Evolutionary conservation across 2,888 invertebrate genomes (phyloP).

Genomic region (Panopea generosa): DNA sequence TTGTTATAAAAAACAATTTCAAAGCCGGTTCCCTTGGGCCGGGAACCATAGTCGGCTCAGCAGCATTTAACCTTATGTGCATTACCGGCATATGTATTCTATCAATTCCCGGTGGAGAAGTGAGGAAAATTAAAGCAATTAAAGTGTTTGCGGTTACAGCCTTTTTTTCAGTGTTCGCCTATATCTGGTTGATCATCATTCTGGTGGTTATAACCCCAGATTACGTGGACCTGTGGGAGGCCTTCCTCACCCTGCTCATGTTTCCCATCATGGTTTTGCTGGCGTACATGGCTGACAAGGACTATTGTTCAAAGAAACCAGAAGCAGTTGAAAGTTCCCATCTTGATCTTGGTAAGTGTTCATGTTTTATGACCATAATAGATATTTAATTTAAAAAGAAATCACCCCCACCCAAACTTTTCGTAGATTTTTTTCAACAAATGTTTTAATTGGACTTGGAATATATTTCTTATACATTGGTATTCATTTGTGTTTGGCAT

Average conservation of each 20-base stretch:
- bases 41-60: slow-evolving; percentile 88
- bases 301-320: slow-evolving; percentile 69
- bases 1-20: slow-evolving; percentile 84
- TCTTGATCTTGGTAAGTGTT: slow-evolving; percentile 70
- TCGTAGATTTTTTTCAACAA: neutral
- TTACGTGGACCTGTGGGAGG: slow-evolving; percentile 87
- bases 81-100: slow-evolving; percentile 87
- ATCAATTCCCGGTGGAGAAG: slow-evolving; percentile 85
- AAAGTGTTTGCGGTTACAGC: slow-evolving; percentile 86
- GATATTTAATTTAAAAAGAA: no score
- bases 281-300: slow-evolving; percentile 87
- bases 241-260: slow-evolving; percentile 87
- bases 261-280: slow-evolving; percentile 87
- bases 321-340: slow-evolving; percentile 51
- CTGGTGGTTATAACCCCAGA: slow-evolving; percentile 85
- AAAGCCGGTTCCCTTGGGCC: slow-evolving; percentile 87
- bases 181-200: slow-evolving; percentile 88
- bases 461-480: no score
- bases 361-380: neutral
- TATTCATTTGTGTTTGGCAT: no score
- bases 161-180: slow-evolving; percentile 87
- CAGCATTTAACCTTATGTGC: slow-evolving; percentile 87
- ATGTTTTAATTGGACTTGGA: no score
- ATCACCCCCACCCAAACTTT: no score
- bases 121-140: slow-evolving; percentile 84